Conservation (phyloP, 1,140 invertebrate species). For the Aphaenogaster floridana region DNA sequence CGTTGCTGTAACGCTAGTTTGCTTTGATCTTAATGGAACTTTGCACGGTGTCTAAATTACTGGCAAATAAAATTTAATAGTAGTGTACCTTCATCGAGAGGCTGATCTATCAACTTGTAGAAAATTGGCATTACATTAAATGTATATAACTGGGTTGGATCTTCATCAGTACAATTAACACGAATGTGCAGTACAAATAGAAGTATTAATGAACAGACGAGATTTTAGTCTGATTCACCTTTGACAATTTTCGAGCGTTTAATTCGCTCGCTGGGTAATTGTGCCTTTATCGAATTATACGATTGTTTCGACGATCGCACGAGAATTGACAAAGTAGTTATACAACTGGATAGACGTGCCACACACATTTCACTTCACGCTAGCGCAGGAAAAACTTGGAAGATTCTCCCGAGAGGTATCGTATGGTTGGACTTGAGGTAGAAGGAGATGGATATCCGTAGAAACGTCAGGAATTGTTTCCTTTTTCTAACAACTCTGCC, state of each 20-base stretch:
- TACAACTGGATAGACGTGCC: conserved; percentile 29
- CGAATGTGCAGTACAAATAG: conserved; percentile 20
- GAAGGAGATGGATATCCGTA: conserved; percentile 51
- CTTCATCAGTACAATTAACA: conserved; percentile 33
- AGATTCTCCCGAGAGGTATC: conserved; percentile 44
- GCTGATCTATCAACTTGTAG: conserved; percentile 21
- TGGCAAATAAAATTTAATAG: conserved; percentile 35
- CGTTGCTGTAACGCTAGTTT: background rate
- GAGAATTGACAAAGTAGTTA: conserved; percentile 51
- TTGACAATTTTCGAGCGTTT: conserved; percentile 40
- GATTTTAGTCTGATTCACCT: conserved; percentile 31
- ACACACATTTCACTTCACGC: conserved; percentile 34
- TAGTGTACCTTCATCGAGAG: background rate
- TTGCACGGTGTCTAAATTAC: conserved; percentile 11
- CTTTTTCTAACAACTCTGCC: background rate
- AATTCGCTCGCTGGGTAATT: conserved; percentile 1
- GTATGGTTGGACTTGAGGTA: conserved; percentile 21
- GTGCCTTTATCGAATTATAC: conserved; percentile 22
- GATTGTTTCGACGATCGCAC: conserved; percentile 29
- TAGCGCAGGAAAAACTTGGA: conserved; percentile 4
- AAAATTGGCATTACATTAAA: conserved; percentile 33
- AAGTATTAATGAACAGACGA: conserved; percentile 35
- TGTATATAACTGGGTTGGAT: background rate
- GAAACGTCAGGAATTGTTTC: conserved; percentile 57
- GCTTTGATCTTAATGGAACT: background rate